Base-by-base conservation (phyloP, 1,140 invertebrate genomes). In the Pogonus chalceus region DNA sequence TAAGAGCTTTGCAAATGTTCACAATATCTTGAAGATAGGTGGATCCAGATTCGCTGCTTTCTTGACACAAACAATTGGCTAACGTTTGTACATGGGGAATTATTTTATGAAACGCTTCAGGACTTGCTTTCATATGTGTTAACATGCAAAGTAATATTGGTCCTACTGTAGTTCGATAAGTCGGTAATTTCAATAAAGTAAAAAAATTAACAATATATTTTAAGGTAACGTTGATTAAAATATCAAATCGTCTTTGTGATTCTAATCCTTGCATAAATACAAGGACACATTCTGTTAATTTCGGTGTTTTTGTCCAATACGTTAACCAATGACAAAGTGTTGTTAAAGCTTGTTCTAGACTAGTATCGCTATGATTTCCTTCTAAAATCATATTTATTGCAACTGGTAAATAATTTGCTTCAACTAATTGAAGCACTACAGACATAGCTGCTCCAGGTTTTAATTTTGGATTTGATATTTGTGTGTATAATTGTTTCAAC, bases 101-200 rank as follows among this genome's bases (percentile, higher is more conserved):
- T 43, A 72, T 66, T 66, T 72, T 76, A 52, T 69, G 69, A 58
- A 75, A 77, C 22, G 76, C 62, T 20, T 63, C 65, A 0, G 72
- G 71, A 7, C 63, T 68, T 22, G 71, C 67, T 56, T 78, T 69
- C 24, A 71, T 71, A n/a, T 63, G 65, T 2, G 65, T 68, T 1
- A 81, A 64, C 63, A 81, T 77, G 51, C 76, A 68, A 57, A 74
- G 72, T 14, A 79, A 71, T 43, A 81, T 70, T 1, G 71, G 67
- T 7, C 72, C 69, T 21, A 74, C 69, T 50, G 67, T 70, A 4
- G 64, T 63, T 10, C 78, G 67, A 20, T 71, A 56, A 1, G 70
- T 66, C 1, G 72, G 72, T 14, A 79, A 48, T 18, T 71, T 54
- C 9, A 80, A 56, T 0, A 73, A 61, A 0, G 43, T 47, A 39